Base-by-base conservation (phyloP, 2,797 vertebrate species). In the Diplodus puntazzo region DNA sequence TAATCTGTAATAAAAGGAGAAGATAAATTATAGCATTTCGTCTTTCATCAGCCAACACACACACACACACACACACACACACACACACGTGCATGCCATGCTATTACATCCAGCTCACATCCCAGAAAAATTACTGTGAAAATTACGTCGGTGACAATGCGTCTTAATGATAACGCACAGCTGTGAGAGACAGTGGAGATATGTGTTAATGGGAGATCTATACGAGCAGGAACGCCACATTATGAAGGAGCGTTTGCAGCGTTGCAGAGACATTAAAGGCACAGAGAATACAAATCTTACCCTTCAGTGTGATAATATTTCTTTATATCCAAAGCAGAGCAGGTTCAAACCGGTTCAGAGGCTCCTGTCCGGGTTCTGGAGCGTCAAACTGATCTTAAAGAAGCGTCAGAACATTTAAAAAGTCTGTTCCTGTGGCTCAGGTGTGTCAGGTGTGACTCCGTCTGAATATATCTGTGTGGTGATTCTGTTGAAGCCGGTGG, bases 1-100 rank as follows among this genome's bases (percentile, higher is more conserved):
- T 96, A 84, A 92, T 85, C 94, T 95, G 89, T 30, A 88, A 90
- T 73, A 84, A 90, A 58, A 73, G 66, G 50, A 83, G 34, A 77
- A 83, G 75, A 90, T 87, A 17, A 74, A 69, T 81, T 61, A 63
- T 42, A 59, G 48, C 58, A 42, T 77, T 81, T 82, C 65, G 39
- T 67, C 61, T 78, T 68, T 73, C 73, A 82, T 83, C 67, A 75
- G 61, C 34, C 2, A 10, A 48, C 12, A 66, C 43, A 70, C 53
- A 49, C 73, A 54, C 63, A 52, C 48, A 30, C 21, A 30, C 10
- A 20, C 11, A 6, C 21, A 50, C 71, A 73, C 55, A 61, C 69
- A 61, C 23, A 59, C 52, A 67, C 57, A 55, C 11, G 70, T 27
- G 67, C 43, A 49, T 30, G 45, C 75, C 50, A 12, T 4, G 21